phyloP scores from a whole-genome alignment of 2,888 invertebrate genomes.

The Agonopterix alstromeriana region DNA sequence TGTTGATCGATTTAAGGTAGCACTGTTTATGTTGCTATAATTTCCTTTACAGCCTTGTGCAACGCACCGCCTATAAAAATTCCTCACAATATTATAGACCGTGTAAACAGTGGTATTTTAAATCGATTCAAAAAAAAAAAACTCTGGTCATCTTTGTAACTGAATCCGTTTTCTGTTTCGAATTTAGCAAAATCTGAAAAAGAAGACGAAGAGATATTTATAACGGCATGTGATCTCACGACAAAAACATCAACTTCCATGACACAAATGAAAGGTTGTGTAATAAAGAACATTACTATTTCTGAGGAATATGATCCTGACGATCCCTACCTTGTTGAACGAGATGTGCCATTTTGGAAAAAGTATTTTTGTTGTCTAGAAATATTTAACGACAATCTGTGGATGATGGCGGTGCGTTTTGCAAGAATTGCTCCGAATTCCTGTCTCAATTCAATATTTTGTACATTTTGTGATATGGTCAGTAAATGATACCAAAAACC shows the following conservation, averaged over 20 bases:
- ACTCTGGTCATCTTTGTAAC: constrained; percentile 3
- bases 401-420: constrained; percentile 61
- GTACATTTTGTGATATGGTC: constrained; percentile 48
- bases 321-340: constrained; percentile 14
- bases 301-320: constrained; percentile 23
- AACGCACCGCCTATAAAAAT: constrained; percentile 37
- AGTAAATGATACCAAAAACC: constrained; percentile 15
- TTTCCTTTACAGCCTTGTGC: constrained; percentile 29
- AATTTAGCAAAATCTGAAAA: constrained; percentile 28
- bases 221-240: constrained; percentile 52
- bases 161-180: not conserved
- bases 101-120: constrained; percentile 50
- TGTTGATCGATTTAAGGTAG: constrained; percentile 34
- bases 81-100: not conserved
- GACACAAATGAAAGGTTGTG: constrained; percentile 39
- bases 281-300: constrained; percentile 32
- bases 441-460: constrained; percentile 34
- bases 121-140: constrained; percentile 15
- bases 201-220: constrained; percentile 46
- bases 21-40: constrained; percentile 40
- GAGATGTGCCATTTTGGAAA: constrained; percentile 31
- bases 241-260: constrained; percentile 22
- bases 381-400: constrained; percentile 31
- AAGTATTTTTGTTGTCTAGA: constrained; percentile 36
- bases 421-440: constrained; percentile 35